A percentile compares a stretch with the other conserved stretches of the same genome.
Conservation (phyloP, 2,113 vertebrate genomes). For the Odocoileus hemionus region DNA sequence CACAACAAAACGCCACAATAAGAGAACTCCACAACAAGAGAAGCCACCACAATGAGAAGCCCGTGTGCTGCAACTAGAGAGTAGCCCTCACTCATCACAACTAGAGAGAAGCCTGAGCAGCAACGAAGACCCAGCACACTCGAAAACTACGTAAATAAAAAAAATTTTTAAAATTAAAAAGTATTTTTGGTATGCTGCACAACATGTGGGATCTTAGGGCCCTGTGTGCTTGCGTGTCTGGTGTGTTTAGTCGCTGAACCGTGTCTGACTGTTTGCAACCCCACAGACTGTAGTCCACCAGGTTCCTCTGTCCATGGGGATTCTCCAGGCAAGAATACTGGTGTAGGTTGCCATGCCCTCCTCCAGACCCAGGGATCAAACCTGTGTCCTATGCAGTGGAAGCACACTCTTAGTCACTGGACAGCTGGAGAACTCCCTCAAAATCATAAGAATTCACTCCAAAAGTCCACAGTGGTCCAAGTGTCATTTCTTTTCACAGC, state of each 20-base stretch:
- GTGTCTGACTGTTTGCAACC: accelerated
- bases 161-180: no score
- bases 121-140: neutral
- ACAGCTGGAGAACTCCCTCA: neutral
- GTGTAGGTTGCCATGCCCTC: neutral
- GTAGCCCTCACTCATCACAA: neutral
- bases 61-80: accelerated
- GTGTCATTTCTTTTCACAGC: neutral
- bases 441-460: neutral
- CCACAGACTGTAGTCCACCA: neutral
- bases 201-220: neutral
- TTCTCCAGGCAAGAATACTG: neutral
- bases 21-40: neutral
- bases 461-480: neutral
- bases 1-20: neutral
- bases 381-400: neutral
- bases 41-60: neutral
- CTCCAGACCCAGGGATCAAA: neutral
- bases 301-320: neutral
- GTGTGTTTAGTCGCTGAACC: neutral
- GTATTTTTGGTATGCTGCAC: neutral
- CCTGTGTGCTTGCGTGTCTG: neutral
- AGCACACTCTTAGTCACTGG: neutral
- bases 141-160: neutral
- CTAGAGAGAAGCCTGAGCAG: neutral